Conservation (phyloP, 2,888 invertebrate species). For the Antitype chi region DNA sequence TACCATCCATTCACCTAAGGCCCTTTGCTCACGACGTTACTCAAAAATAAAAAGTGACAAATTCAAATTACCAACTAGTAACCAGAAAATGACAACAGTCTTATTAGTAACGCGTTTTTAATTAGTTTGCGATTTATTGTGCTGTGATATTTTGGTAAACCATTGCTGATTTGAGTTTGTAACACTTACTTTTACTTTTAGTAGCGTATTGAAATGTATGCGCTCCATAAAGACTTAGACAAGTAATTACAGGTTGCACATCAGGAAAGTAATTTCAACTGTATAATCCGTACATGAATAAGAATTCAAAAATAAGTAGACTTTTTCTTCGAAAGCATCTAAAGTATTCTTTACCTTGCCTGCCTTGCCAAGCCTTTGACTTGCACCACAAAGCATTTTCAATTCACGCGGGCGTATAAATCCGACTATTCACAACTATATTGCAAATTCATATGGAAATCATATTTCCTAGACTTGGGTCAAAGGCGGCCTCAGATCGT, state of each 20-base stretch:
- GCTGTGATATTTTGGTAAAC: too few relatives aligned
- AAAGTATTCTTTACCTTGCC: neutral
- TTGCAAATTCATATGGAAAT: slow-evolving; percentile 72
- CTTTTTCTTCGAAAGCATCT: neutral
- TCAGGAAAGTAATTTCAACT: neutral
- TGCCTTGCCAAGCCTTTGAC: neutral
- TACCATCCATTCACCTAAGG: neutral
- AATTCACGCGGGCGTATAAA: slow-evolving; percentile 47
- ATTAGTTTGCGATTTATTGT: too few relatives aligned
- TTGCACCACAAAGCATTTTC: slow-evolving; percentile 27
- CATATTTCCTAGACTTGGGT: slow-evolving; percentile 59
- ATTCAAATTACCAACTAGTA: neutral
- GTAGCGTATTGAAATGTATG: neutral
- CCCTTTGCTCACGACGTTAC: neutral
- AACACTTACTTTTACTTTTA: too few relatives aligned
- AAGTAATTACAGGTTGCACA: too few relatives aligned
- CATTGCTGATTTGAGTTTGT: neutral
- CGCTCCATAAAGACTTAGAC: neutral
- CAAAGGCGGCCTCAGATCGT: slow-evolving; percentile 30
- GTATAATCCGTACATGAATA: neutral
- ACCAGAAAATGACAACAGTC: too few relatives aligned
- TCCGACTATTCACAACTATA: slow-evolving; percentile 61
- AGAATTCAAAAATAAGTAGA: neutral
- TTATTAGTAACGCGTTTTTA: neutral
- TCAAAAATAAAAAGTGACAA: neutral